A percentile compares a stretch with the other conserved stretches of the same genome.
These are phyloP conservation scores for Volucella inflata DNA, from an alignment of 2,888 invertebrate species.

Conservation along the genomic window DNA sequence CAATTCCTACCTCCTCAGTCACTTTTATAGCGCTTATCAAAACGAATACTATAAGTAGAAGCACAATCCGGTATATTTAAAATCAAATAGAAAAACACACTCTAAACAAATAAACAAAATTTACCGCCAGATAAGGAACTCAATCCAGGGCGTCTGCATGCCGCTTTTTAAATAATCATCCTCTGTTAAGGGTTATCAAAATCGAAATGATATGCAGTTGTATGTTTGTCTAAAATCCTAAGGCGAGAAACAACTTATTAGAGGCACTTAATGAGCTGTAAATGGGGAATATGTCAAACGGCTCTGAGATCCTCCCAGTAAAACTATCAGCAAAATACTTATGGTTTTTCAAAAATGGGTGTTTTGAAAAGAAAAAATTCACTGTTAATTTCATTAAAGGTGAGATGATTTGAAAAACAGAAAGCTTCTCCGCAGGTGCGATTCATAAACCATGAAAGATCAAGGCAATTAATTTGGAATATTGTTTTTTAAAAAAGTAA, in stretches of 20 bases:
- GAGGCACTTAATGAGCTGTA: conserved; percentile 35
- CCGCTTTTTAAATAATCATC: neutral
- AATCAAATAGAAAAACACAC: neutral
- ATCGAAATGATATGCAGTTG: neutral
- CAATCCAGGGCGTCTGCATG: conserved; percentile 7
- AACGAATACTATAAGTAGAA: too few species aligned
- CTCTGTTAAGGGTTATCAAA: conserved; percentile 23
- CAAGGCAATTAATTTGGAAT: conserved; percentile 16
- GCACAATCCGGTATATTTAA: neutral
- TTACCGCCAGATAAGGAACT: conserved; percentile 5
- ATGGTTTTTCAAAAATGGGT: too few species aligned
- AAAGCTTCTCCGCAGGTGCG: conserved; percentile 17
- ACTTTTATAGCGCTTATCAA: too few species aligned
- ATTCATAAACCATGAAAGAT: neutral
- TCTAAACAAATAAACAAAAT: conserved; percentile 2
- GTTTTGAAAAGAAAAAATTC: neutral
- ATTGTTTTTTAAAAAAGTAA: conserved; percentile 30
- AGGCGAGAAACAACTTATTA: conserved; percentile 26
- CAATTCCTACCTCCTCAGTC: too few species aligned
- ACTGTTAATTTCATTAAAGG: conserved; percentile 5
- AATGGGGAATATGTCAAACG: conserved; percentile 16
- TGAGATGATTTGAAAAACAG: conserved; percentile 1
- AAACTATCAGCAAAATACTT: too few species aligned
- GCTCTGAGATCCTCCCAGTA: neutral
- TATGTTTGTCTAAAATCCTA: neutral